Evolutionary conservation across 2,797 vertebrate genomes (phyloP).

Genomic region (Thripadectes ignobilis): DNA sequence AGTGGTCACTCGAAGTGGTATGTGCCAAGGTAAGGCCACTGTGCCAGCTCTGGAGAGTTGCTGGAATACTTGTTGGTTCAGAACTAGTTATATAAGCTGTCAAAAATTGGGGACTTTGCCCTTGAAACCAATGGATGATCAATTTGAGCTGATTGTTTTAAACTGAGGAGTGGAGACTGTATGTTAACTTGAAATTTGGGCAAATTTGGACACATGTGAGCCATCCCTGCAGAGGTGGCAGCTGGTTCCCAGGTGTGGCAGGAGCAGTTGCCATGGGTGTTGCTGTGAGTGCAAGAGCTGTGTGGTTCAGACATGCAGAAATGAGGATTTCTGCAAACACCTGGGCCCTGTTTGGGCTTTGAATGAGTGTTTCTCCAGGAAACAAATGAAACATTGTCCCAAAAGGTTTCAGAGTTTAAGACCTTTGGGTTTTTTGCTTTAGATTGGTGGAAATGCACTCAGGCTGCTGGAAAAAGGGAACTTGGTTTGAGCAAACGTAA

Average conservation of each 20-base stretch:
- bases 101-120: not conserved
- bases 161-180: not conserved
- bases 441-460: not conserved
- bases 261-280: not conserved
- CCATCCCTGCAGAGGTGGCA: not conserved
- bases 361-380: not conserved
- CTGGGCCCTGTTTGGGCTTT: not conserved
- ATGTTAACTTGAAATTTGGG: not conserved
- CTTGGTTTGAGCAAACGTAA: not conserved
- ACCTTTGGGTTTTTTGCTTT: not conserved
- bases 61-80: not conserved
- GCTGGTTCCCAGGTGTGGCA: not conserved
- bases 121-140: not conserved
- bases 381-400: not conserved
- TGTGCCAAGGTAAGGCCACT: not conserved
- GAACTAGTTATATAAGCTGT: not conserved
- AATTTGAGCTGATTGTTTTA: not conserved
- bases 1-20: accelerated
- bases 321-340: not conserved
- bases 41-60: not conserved
- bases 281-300: not conserved
- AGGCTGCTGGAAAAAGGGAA: not conserved
- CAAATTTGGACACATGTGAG: not conserved
- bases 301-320: slow-evolving; percentile 33
- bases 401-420: not conserved